Conservation (phyloP, 2,797 vertebrate genomes). For the Vespertilio murinus region DNA sequence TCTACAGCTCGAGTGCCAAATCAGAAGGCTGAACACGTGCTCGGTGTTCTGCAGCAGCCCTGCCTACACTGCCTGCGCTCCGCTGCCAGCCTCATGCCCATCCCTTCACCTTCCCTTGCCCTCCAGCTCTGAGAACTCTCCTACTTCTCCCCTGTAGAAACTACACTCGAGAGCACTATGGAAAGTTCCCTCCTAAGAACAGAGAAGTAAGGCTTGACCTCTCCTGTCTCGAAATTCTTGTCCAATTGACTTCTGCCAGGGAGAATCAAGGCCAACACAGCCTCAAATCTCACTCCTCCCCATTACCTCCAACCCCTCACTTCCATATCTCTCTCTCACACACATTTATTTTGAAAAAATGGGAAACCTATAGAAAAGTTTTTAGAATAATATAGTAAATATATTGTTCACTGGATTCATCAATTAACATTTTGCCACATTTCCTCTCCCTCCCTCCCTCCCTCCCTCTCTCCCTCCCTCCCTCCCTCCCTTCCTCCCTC, state of each 20-base stretch:
- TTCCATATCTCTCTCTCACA: neutral
- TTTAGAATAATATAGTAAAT: neutral
- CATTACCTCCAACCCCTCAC: rapidly evolving
- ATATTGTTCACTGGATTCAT: neutral
- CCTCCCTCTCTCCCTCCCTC: neutral
- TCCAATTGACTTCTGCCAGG: neutral
- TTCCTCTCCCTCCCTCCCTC: neutral
- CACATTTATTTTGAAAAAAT: neutral
- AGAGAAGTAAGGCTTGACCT: neutral
- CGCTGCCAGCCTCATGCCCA: rapidly evolving
- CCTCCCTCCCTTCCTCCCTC: neutral
- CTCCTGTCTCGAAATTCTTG: neutral
- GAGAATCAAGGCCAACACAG: neutral
- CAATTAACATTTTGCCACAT: neutral
- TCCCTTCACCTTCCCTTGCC: rapidly evolving
- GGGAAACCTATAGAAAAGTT: neutral
- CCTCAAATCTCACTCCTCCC: neutral
- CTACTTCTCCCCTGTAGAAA: neutral
- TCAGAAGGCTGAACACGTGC: neutral
- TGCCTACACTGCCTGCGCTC: rapidly evolving
- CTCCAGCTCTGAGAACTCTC: too few relatives aligned
- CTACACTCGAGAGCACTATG: neutral
- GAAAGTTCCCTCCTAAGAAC: neutral
- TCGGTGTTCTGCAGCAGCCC: neutral
- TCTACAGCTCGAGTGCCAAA: too few relatives aligned